phyloP scores from a whole-genome alignment of 1,140 invertebrate species.

The Delia radicum region DNA sequence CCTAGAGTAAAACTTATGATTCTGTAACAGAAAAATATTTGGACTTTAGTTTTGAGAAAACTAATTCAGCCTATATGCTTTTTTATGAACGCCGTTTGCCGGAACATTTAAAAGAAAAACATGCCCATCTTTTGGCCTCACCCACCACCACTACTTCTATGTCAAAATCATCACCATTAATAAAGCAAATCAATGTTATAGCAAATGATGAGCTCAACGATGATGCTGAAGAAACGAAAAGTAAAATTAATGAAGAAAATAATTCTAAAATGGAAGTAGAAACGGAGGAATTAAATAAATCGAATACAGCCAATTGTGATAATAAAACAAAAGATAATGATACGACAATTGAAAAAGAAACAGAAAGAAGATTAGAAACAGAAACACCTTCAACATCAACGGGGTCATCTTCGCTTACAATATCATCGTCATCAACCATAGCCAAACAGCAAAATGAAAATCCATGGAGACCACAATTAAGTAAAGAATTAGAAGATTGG shows the following conservation, averaged over 20 bases:
- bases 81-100: conserved; percentile 79
- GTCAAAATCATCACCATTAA: not conserved
- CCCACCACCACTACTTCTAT: conserved; percentile 20
- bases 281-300: not conserved
- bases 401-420: not conserved
- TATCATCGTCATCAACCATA: conserved; percentile 40
- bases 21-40: conserved; percentile 95
- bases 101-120: conserved; percentile 47
- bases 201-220: not conserved
- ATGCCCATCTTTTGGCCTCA: conserved; percentile 43
- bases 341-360: not conserved
- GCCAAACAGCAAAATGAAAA: not conserved
- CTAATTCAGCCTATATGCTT: conserved; percentile 96
- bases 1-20: conserved; percentile 92
- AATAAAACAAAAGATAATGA: not conserved
- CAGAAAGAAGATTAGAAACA: not conserved
- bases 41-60: conserved; percentile 97
- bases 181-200: not conserved
- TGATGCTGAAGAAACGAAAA: conserved; percentile 20
- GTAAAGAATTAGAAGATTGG: conserved; percentile 82
- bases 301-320: not conserved
- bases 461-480: conserved; percentile 57
- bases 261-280: not conserved
- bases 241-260: too few relatives aligned
- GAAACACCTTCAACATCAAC: not conserved